Conservation (phyloP, 2,113 vertebrate genomes). For the Datnioides undecimradiatus region DNA sequence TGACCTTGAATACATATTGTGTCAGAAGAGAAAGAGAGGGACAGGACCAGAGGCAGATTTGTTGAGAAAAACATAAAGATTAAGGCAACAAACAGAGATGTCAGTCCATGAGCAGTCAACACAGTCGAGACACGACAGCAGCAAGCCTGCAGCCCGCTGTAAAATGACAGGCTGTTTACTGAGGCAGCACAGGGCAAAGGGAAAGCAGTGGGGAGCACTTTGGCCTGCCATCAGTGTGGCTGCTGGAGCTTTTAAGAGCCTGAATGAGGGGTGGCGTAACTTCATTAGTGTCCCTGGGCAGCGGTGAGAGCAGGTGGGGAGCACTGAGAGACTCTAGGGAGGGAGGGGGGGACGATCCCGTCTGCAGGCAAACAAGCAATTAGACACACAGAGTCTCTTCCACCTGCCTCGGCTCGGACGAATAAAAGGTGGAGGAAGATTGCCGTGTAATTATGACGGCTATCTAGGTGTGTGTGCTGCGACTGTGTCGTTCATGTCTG, state of each 20-base stretch:
- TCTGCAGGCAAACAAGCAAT: conserved; percentile 67
- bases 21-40: neutral
- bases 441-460: conserved; percentile 37
- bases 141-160: conserved; percentile 25
- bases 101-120: neutral
- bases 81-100: neutral
- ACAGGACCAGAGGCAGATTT: no score
- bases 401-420: conserved; percentile 51
- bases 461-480: conserved; percentile 21
- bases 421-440: conserved; percentile 38
- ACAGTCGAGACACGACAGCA: neutral
- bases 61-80: neutral
- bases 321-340: conserved; percentile 44
- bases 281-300: conserved; percentile 68
- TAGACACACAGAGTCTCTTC: conserved; percentile 30
- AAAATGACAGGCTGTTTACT: conserved; percentile 62
- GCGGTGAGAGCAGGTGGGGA: conserved; percentile 63
- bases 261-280: conserved; percentile 64
- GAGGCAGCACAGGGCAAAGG: conserved; percentile 45
- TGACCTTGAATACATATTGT: neutral
- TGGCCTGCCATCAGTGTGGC: conserved; percentile 46
- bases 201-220: conserved; percentile 63
- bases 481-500: neutral
- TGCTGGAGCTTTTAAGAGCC: conserved; percentile 67
- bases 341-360: conserved; percentile 24